Base-by-base conservation (phyloP, 2,797 vertebrate species). In the Triplophysa bombifrons region DNA sequence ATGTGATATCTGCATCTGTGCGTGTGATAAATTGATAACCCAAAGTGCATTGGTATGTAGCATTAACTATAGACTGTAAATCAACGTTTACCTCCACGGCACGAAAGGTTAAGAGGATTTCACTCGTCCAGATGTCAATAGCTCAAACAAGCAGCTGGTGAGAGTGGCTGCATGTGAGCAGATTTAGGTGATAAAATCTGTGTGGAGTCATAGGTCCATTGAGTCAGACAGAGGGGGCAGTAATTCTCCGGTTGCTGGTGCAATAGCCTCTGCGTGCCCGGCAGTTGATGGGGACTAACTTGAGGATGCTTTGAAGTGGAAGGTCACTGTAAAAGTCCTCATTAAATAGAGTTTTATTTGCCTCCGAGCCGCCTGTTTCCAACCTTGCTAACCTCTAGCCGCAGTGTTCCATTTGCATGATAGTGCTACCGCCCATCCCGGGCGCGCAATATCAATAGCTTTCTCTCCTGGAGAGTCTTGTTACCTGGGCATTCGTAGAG, bases 291-390 rank as follows among this genome's bases (percentile, higher is more conserved):
- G 67, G 30, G 73, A 80, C 73, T 76, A 82, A 81, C 72, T 70
- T 74, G 50, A 61, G 70, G 22, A 64, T 66, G 38, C 64, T 83
- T 81, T 84, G 80, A 84, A 80, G 60, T 80, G 66, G 69, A 72
- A 76, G 78, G 80, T 85, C 84, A 74, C 61, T 71, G 61, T 82
- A 70, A 77, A 82, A 79, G 46, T 80, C 71, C 84, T 84, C 74
- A 84, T 85, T 84, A 75, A 87, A 69, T 65, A 66, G 55, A 71
- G 72, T 84, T 87, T 82, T 84, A 87, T 87, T 76, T 82, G 73
- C 79, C 80, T 78, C 46, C 13, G 70, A 75, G 75, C 56, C 2
- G 27, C 81, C 61, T 16, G 34, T 69, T 72, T 58, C 74, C 72
- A 75, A 64, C 61, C 77, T 71, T 34, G 6, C 60, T 74, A 48